Evolutionary conservation across 37 sponge, comb jelly and placozoan species (phyloP).

Genomic region (Corticium candelabrum): DNA sequence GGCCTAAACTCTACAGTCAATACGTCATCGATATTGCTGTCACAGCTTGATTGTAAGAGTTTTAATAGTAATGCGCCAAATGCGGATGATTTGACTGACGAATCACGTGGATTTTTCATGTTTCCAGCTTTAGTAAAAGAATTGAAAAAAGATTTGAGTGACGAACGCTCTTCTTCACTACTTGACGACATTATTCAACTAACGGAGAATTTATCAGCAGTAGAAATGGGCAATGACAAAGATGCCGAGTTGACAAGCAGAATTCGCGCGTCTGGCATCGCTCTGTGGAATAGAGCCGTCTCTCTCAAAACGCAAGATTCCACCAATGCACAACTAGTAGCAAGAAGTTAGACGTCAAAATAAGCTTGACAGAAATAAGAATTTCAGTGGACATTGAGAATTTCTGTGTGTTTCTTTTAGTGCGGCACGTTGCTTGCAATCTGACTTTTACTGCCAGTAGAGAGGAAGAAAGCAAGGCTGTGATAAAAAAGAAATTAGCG

Average conservation of each 20-base stretch:
- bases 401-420: constrained; percentile 11
- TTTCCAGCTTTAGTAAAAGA: background rate
- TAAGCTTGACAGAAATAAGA: too few relatives aligned
- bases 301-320: constrained; percentile 45
- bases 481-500: background rate
- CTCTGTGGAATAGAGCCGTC: constrained; percentile 63
- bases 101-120: too few relatives aligned
- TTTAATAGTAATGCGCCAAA: too few relatives aligned
- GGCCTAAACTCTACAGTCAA: too few relatives aligned
- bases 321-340: background rate
- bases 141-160: background rate
- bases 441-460: background rate
- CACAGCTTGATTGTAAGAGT: too few relatives aligned
- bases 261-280: constrained; percentile 42
- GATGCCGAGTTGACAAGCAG: constrained; percentile 9
- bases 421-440: constrained; percentile 63
- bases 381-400: too few relatives aligned
- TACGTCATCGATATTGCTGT: too few relatives aligned
- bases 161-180: background rate
- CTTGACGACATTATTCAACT: background rate
- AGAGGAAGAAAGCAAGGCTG: background rate
- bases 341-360: background rate
- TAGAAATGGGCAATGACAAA: background rate
- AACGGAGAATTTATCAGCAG: background rate
- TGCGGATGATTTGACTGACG: too few relatives aligned